These are phyloP conservation scores for Melanotaenia boesemani DNA, from an alignment of 2,797 vertebrate genomes.

Conservation along the genomic window DNA sequence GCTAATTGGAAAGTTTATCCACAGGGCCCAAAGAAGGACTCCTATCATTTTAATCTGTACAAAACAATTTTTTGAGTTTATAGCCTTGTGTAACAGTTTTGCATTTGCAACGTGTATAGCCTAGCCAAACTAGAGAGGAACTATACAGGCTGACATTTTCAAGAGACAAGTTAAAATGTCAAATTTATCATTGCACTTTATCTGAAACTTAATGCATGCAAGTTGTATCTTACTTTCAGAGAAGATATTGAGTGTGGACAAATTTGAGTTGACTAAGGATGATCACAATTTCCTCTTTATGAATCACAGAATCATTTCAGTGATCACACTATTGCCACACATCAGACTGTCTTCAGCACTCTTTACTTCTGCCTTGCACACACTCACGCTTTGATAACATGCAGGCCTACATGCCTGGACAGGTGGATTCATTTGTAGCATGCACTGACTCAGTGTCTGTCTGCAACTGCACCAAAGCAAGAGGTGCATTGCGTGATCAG, in stretches of 20 bases:
- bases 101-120: background rate
- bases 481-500: background rate
- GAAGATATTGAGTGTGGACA: background rate
- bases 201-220: background rate
- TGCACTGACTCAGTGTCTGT: slow-evolving; percentile 34
- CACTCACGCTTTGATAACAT: background rate
- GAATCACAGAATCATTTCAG: slow-evolving; percentile 45
- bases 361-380: background rate
- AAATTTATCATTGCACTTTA: background rate
- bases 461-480: background rate
- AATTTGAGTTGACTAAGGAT: background rate
- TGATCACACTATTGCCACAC: slow-evolving; percentile 4
- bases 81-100: background rate
- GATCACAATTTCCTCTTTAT: slow-evolving; percentile 1
- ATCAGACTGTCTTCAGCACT: background rate
- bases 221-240: background rate
- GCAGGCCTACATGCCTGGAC: slow-evolving; percentile 37
- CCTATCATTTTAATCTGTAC: background rate
- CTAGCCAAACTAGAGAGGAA: background rate
- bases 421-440: slow-evolving; percentile 18
- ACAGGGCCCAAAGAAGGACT: no score
- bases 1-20: no score
- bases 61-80: background rate
- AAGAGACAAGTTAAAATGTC: background rate
- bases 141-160: background rate